These are phyloP conservation scores for Clunio marinus DNA, from an alignment of 2,888 invertebrate genomes.

Conservation along the genomic window DNA sequence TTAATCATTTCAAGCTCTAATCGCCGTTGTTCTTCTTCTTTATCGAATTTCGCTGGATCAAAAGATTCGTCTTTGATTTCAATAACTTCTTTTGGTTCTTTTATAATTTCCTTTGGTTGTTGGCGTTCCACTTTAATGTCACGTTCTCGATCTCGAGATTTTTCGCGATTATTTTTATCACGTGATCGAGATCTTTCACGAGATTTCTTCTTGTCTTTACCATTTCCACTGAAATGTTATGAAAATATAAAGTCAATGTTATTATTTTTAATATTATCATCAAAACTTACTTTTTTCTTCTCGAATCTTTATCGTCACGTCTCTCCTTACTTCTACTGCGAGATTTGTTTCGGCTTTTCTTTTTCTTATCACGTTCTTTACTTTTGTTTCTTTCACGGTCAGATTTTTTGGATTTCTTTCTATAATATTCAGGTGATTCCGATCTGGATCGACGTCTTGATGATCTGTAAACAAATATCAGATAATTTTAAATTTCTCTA, in stretches of 20 bases:
- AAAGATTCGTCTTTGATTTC: conserved; percentile 52
- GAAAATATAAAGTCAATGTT: not conserved
- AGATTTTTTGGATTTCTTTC: conserved; percentile 30
- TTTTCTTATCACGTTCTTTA: conserved; percentile 25
- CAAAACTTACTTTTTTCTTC: not conserved
- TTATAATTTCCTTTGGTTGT: conserved; percentile 9
- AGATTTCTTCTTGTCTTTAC: conserved; percentile 20
- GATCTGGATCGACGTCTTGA: conserved; percentile 7
- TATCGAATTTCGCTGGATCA: conserved; percentile 55
- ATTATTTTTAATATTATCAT: not conserved
- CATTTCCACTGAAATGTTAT: not conserved
- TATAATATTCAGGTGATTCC: conserved; percentile 14
- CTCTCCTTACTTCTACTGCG: not conserved
- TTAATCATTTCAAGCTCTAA: conserved; percentile 95
- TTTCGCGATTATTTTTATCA: conserved; percentile 41
- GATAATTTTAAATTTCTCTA: not conserved
- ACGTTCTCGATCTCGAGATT: not conserved
- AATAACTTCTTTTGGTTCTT: conserved; percentile 30
- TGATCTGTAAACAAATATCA: not conserved
- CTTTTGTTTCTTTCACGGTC: conserved; percentile 1
- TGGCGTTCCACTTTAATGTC: too few relatives aligned
- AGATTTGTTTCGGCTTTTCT: conserved; percentile 1
- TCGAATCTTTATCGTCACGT: not conserved
- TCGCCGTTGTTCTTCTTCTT: conserved; percentile 86
- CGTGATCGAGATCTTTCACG: conserved; percentile 42